phyloP scores from a whole-genome alignment of 2,888 invertebrate species.

The Acrobasis suavella region DNA sequence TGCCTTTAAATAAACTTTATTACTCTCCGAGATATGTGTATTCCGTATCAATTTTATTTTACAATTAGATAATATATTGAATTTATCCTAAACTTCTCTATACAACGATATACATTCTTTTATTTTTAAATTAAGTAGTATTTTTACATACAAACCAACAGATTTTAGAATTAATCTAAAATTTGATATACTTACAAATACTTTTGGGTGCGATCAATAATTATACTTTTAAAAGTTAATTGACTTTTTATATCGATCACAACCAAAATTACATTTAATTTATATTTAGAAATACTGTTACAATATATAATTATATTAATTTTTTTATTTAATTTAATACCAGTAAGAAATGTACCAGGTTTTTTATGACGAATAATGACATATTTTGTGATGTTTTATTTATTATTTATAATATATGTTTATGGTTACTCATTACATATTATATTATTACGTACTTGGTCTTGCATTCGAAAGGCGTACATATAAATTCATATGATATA shows the following conservation, averaged over 20 bases:
- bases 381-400: background rate
- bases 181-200: constrained; percentile 26
- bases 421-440: background rate
- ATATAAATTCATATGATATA: constrained; percentile 25
- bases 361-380: background rate
- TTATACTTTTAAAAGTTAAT: constrained; percentile 30
- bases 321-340: no score
- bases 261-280: constrained; percentile 60
- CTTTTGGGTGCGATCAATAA: constrained; percentile 75
- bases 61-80: constrained; percentile 29
- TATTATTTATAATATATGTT: background rate
- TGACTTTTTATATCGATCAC: constrained; percentile 64
- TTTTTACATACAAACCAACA: constrained; percentile 28
- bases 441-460: background rate
- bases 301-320: constrained; percentile 24
- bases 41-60: constrained; percentile 39
- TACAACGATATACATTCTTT: constrained; percentile 57
- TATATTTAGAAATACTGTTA: constrained; percentile 35
- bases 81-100: constrained; percentile 39
- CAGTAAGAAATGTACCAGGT: background rate
- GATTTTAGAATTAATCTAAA: constrained; percentile 37
- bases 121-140: constrained; percentile 32
- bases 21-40: constrained; percentile 44
- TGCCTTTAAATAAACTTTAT: constrained; percentile 53
- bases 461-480: constrained; percentile 21